Percentiles rank a stretch among this genome's conserved stretches.
phyloP scores from a whole-genome alignment of 2,797 vertebrate genomes.

The Mycteria americana region DNA sequence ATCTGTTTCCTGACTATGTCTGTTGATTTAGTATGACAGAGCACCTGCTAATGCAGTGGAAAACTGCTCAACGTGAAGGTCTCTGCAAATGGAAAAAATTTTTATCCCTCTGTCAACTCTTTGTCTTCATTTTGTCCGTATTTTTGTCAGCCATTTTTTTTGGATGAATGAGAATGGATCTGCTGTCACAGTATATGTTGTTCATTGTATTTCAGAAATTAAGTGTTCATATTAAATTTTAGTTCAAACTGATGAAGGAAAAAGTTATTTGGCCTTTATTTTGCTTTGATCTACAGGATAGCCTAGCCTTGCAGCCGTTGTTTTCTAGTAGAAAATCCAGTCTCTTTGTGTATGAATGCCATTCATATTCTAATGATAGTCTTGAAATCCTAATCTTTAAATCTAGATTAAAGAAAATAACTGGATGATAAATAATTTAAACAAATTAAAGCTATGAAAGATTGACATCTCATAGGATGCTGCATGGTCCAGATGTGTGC shows the following conservation, averaged over 20 bases:
- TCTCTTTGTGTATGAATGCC: not conserved
- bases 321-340: not conserved
- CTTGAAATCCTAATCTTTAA: not conserved
- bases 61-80: not conserved
- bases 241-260: not conserved
- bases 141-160: not conserved
- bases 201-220: constrained; percentile 15
- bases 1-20: constrained; percentile 25
- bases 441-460: not conserved
- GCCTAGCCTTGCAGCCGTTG: not conserved
- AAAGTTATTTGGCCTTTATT: not conserved
- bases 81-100: constrained; percentile 6
- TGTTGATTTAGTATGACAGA: constrained; percentile 35
- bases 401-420: not conserved
- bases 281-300: not conserved
- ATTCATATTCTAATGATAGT: not conserved
- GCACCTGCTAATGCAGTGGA: constrained; percentile 5
- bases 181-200: not conserved
- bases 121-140: not conserved
- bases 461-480: not conserved
- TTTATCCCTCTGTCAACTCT: not conserved
- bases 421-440: not conserved
- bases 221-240: not conserved
- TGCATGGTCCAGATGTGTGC: not conserved
- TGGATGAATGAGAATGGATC: not conserved